A percentile compares a stretch with the other conserved stretches of the same genome.
phyloP scores from a whole-genome alignment of 2,113 vertebrate genomes.

The Sinocyclocheilus anshuiensis region DNA sequence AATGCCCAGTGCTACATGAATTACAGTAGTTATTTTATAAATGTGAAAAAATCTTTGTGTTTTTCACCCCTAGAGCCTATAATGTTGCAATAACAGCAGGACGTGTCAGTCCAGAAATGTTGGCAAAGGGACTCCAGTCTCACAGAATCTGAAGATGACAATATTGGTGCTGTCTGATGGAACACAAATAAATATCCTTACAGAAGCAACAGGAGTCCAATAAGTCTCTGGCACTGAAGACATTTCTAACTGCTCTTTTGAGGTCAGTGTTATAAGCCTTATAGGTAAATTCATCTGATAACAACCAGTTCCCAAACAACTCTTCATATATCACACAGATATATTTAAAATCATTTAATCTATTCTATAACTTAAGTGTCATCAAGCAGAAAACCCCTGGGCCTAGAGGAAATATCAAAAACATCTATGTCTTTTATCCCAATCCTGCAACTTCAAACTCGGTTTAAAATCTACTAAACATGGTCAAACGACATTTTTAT shows the following conservation, averaged over 20 bases:
- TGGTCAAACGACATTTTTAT: neutral
- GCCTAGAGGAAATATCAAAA: neutral
- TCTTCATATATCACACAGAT: neutral
- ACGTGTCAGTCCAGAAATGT: neutral
- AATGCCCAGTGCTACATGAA: neutral
- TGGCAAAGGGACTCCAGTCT: neutral
- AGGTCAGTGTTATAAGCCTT: neutral
- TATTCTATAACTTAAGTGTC: neutral
- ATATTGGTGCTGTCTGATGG: neutral
- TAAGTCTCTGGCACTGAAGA: neutral
- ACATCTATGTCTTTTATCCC: neutral
- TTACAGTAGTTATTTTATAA: neutral
- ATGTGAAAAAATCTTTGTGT: neutral
- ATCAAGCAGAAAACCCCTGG: neutral
- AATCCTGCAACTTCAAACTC: neutral
- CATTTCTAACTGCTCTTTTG: neutral
- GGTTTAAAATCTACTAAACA: too few relatives aligned
- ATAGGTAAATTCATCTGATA: neutral
- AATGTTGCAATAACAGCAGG: neutral
- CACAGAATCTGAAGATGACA: neutral
- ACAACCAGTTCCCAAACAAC: neutral
- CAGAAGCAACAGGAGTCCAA: neutral
- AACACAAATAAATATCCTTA: constrained; percentile 11
- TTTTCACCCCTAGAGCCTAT: neutral
- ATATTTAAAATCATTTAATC: neutral